These are phyloP conservation scores for Lycorma delicatula DNA, from an alignment of 1,140 invertebrate species.

Conservation along the genomic window DNA sequence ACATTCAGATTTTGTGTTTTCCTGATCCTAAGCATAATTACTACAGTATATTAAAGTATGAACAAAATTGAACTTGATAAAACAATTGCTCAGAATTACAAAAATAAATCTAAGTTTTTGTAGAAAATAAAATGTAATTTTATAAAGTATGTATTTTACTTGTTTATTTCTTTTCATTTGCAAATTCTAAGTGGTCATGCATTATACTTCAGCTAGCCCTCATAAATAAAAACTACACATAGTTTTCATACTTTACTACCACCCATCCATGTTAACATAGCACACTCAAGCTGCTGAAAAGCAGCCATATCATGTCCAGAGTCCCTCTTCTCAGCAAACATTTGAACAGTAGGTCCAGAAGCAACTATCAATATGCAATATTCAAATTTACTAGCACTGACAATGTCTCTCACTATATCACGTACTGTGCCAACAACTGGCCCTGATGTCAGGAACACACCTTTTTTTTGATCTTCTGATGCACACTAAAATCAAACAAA, in stretches of 20 bases:
- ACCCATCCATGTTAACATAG: constrained; percentile 41
- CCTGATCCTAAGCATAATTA: too few species aligned
- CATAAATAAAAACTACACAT: background rate
- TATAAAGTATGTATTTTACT: too few species aligned
- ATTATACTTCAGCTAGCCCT: too few species aligned
- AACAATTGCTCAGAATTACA: too few species aligned
- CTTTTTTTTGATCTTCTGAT: constrained; percentile 42
- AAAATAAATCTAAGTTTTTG: too few species aligned
- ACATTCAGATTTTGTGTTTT: too few species aligned
- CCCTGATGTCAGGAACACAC: constrained; percentile 45
- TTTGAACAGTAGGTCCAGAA: constrained; percentile 35
- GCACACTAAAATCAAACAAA: background rate
- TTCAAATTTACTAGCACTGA: constrained; percentile 45
- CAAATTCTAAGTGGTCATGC: too few species aligned
- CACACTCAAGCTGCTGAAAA: constrained; percentile 38
- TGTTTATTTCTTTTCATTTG: too few species aligned
- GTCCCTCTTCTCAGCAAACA: constrained; percentile 26
- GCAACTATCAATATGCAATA: constrained; percentile 46
- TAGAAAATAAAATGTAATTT: too few species aligned
- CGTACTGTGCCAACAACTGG: constrained; percentile 41
- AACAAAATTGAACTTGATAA: too few species aligned
- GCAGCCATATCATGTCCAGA: constrained; percentile 21
- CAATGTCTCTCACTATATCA: constrained; percentile 43
- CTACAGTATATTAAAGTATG: too few species aligned
- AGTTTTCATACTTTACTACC: constrained; percentile 37